Evolutionary conservation across 92 coral and sea anemone genomes (phyloP).

Genomic region (Virgularia gustaviana): DNA sequence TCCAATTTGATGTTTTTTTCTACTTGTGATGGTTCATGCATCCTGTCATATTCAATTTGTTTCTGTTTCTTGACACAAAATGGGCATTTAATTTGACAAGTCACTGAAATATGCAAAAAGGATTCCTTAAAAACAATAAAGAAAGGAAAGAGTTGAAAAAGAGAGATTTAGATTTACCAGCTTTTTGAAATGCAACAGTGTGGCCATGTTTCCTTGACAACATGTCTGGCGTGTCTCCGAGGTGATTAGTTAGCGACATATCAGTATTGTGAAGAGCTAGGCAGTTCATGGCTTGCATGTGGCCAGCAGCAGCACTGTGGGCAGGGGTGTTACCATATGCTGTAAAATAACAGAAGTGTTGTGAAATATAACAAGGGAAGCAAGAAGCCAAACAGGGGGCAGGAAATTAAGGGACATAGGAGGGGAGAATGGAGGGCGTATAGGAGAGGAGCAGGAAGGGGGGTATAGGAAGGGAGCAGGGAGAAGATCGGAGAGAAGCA

Average conservation of each 20-base stretch:
- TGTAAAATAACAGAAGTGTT: slow-evolving; percentile 16
- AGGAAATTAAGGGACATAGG: too few species aligned
- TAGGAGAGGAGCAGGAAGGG: too few species aligned
- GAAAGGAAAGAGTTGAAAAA: neutral
- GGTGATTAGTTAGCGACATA: slow-evolving; percentile 59
- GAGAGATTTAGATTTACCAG: slow-evolving; percentile 54
- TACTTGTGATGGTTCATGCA: slow-evolving; percentile 83
- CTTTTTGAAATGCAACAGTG: slow-evolving; percentile 66
- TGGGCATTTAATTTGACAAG: slow-evolving; percentile 65
- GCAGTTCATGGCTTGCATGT: slow-evolving; percentile 78
- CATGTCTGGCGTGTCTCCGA: slow-evolving; percentile 70
- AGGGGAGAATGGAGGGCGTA: too few species aligned
- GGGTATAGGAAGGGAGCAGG: too few species aligned
- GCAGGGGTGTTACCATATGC: slow-evolving; percentile 80
- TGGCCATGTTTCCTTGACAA: slow-evolving; percentile 85
- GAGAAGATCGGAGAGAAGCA: too few species aligned
- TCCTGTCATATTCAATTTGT: slow-evolving; percentile 69
- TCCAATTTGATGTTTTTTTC: slow-evolving; percentile 66
- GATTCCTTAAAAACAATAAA: neutral
- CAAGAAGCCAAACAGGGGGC: too few species aligned
- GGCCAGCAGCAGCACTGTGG: slow-evolving; percentile 85
- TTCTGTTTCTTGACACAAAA: slow-evolving; percentile 70
- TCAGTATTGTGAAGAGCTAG: slow-evolving; percentile 75
- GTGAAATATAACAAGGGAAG: too few species aligned
- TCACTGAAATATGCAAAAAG: slow-evolving; percentile 45